A percentile compares a stretch with the other conserved stretches of the same genome.
These are phyloP conservation scores for Eugnorisma glareosa DNA, from an alignment of 2,888 invertebrate genomes.

Conservation along the genomic window DNA sequence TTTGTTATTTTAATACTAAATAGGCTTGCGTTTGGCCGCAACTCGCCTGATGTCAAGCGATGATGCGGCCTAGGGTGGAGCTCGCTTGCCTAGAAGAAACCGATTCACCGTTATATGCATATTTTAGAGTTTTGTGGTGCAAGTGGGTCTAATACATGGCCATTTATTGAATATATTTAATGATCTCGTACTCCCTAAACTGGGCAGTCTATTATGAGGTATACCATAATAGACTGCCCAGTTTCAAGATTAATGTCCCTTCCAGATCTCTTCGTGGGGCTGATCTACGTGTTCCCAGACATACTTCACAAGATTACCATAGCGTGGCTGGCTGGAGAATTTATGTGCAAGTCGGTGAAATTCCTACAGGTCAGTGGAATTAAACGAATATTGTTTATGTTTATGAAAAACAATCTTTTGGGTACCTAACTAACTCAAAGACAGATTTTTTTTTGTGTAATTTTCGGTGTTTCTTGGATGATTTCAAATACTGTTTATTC, in stretches of 20 bases:
- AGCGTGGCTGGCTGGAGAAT: constrained; percentile 96
- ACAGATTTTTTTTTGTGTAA: background rate
- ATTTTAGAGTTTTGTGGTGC: background rate
- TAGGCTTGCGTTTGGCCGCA: too few species aligned
- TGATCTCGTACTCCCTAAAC: too few species aligned
- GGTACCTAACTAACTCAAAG: constrained; percentile 10
- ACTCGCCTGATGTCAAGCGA: too few species aligned
- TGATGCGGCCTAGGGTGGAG: too few species aligned
- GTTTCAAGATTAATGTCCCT: background rate
- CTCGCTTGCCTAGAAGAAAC: too few species aligned
- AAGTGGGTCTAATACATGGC: background rate
- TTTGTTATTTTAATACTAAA: too few species aligned
- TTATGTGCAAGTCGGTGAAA: constrained; percentile 96
- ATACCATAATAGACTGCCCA: background rate
- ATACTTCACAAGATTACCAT: constrained; percentile 97
- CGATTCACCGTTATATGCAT: too few species aligned
- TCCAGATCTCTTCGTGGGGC: constrained; percentile 96
- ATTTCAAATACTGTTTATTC: constrained; percentile 21
- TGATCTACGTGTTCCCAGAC: constrained; percentile 97
- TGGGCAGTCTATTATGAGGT: too few species aligned
- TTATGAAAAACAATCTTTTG: constrained; percentile 23
- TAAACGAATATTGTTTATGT: constrained; percentile 16
- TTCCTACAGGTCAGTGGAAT: constrained; percentile 92
- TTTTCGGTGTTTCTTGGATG: constrained; percentile 3
- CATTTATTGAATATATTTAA: background rate